Evolutionary conservation across 2,113 vertebrate species (phyloP), one percentile per base, ranked within the genome.

Genomic region (Scatophagus argus): DNA sequence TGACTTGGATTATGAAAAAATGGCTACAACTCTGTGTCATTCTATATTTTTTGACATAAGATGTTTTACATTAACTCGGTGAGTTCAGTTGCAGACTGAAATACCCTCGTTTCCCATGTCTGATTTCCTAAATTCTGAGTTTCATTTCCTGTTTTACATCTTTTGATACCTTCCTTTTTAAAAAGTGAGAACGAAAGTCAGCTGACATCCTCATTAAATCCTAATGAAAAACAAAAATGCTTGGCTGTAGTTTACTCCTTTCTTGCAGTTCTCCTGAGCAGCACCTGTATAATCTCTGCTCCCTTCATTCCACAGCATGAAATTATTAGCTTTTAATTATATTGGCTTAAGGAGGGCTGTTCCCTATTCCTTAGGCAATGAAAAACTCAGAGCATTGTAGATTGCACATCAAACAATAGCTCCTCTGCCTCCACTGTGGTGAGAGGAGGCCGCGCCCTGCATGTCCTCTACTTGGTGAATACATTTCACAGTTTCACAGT

Each of bases 321-420:
- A 51, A 74, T 63, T 29, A 85, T 73, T 80, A 19, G 51, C 69
- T 29, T 81, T 66, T 83, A 76, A 88, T 39, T 17, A 55, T 91
- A 70, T 92, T 86, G 83, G 59, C 54, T 83, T 3, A 90, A 77
- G 90, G 87, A 88, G 74, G 81, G 69, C 56, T 51, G 46, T 8
- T 49, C 59, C 70, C 52, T 19, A 66, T n/a, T 46, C 61, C 54
- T 63, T 2, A 3, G 56, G 68, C 74, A 59, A 51, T 39, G 60
- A 74, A 79, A n/a, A 81, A 79, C 44, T 62, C 23, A 1, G 38
- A 38, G 55, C 39, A 8, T 79, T 75, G 66, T 61, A 76, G 82
- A 82, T 82, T 86, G 46, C 23, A 27, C 29, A 51, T 85, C 76
- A 81, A 85, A 87, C 85, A 91, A 85, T 76, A n/a, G 52, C 59